Percentiles rank a stretch among this genome's conserved stretches.
phyloP scores from a whole-genome alignment of 2,113 vertebrate species.

The Coregonus clupeaformis region DNA sequence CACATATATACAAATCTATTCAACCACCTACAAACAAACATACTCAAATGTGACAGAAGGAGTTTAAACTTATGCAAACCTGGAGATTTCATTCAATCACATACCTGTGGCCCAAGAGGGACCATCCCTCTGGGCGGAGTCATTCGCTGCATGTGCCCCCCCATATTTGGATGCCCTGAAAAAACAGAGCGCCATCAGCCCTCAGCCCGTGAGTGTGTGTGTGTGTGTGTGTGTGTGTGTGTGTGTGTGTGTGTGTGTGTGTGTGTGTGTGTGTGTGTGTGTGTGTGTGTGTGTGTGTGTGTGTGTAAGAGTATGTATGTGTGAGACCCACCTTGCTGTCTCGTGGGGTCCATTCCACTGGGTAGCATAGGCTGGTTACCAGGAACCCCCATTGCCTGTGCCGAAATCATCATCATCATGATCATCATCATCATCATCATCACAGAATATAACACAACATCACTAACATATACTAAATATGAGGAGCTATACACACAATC shows the following conservation, averaged over 20 bases:
- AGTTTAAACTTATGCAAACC: background rate
- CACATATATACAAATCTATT: constrained; percentile 3
- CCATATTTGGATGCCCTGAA: constrained; percentile 95
- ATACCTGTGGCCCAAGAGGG: constrained; percentile 93
- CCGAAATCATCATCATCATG: background rate
- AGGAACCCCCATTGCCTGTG: constrained; percentile 90
- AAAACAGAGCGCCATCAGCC: constrained; percentile 24
- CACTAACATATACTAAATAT: too few relatives aligned
- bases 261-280: constrained; percentile 1
- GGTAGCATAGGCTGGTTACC: constrained; percentile 94
- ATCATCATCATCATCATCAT: background rate
- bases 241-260: background rate
- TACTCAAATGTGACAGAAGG: background rate
- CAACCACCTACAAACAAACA: background rate
- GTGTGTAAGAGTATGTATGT: background rate
- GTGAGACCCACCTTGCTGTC: constrained; percentile 86
- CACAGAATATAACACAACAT: too few relatives aligned
- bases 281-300: background rate
- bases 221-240: constrained; percentile 5
- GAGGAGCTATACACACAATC: too few relatives aligned
- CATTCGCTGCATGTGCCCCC: constrained; percentile 98
- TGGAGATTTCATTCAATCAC: constrained; percentile 17
- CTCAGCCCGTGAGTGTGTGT: too few relatives aligned
- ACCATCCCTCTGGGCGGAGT: constrained; percentile 97
- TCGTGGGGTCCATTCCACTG: constrained; percentile 94